These are phyloP conservation scores for Parazoanthus atlanticus DNA, from an alignment of 92 coral and sea anemone species.

Conservation along the genomic window DNA sequence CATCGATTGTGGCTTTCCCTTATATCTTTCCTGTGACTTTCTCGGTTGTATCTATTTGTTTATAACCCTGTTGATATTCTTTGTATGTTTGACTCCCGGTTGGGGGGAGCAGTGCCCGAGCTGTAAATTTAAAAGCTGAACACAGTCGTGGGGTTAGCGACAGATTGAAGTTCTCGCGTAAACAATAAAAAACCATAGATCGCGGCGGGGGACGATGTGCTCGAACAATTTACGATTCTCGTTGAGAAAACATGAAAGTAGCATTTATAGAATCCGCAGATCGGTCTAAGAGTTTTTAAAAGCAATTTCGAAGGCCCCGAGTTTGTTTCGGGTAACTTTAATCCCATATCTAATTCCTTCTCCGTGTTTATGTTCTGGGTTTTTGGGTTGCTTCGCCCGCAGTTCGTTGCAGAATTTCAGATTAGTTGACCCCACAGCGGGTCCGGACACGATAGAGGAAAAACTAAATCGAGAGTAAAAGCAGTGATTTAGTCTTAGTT, in stretches of 20 bases:
- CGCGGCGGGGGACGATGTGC: conserved; percentile 48
- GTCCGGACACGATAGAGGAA: conserved; percentile 52
- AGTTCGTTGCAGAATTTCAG: conserved; percentile 44
- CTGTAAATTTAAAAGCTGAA: conserved; percentile 64
- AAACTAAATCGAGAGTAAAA: conserved; percentile 42
- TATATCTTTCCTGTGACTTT: conserved; percentile 41
- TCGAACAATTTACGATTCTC: conserved; percentile 45
- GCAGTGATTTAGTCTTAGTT: conserved; percentile 35
- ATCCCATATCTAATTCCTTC: conserved; percentile 29
- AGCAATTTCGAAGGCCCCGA: conserved; percentile 6
- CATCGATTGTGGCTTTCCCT: conserved; percentile 36
- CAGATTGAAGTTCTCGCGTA: conserved; percentile 47
- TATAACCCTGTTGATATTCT: conserved; percentile 79
- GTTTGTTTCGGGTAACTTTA: conserved; percentile 4
- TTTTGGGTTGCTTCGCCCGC: conserved; percentile 34
- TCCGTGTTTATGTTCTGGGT: conserved; percentile 14
- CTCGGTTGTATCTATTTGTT: conserved; percentile 77
- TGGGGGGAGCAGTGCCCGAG: conserved; percentile 84
- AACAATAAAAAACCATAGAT: conserved; percentile 47
- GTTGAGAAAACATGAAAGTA: conserved; percentile 27
- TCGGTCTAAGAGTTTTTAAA: not conserved
- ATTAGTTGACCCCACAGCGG: conserved; percentile 50
- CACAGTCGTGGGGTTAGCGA: conserved; percentile 50
- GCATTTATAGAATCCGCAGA: not conserved
- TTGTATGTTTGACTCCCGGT: conserved; percentile 78